A percentile compares a stretch with the other conserved stretches of the same genome.
Evolutionary conservation across 2,113 vertebrate genomes (phyloP).

Genomic region (Syngnathus typhle): DNA sequence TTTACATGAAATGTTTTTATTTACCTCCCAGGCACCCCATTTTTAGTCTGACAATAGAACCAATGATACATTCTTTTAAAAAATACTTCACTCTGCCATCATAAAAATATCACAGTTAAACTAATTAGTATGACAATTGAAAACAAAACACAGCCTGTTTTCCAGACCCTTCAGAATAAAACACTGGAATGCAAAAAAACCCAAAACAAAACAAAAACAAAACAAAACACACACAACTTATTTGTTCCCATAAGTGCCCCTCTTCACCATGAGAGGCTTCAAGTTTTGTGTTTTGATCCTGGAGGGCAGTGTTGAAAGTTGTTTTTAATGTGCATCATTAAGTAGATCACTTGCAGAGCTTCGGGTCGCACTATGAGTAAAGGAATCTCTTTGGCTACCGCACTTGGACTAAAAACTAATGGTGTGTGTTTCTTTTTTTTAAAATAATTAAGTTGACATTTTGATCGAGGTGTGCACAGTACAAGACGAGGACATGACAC

Average conservation of each 20-base stretch:
- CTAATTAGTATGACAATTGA: neutral
- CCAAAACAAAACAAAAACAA: neutral
- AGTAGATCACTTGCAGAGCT: too few species aligned
- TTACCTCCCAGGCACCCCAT: too few species aligned
- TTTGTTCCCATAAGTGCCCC: neutral
- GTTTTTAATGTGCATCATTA: neutral
- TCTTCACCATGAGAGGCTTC: neutral
- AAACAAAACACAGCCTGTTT: neutral
- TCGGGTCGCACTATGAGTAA: too few species aligned
- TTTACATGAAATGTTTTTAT: too few species aligned
- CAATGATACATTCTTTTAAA: neutral
- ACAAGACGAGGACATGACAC: too few species aligned
- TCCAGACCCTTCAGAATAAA: neutral
- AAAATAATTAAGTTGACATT: too few species aligned
- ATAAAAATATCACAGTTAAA: neutral
- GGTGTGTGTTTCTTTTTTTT: too few species aligned
- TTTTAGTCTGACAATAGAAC: neutral
- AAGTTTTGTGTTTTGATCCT: neutral
- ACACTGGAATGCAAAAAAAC: neutral
- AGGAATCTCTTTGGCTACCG: too few species aligned
- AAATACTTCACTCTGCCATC: neutral
- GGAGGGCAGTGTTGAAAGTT: neutral
- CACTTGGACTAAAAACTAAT: too few species aligned
- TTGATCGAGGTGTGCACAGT: too few species aligned
- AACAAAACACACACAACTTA: too few species aligned